A percentile compares a stretch with the other conserved stretches of the same genome.
Conservation (phyloP, 2,888 invertebrate genomes). For the Melinaea menophilus region DNA sequence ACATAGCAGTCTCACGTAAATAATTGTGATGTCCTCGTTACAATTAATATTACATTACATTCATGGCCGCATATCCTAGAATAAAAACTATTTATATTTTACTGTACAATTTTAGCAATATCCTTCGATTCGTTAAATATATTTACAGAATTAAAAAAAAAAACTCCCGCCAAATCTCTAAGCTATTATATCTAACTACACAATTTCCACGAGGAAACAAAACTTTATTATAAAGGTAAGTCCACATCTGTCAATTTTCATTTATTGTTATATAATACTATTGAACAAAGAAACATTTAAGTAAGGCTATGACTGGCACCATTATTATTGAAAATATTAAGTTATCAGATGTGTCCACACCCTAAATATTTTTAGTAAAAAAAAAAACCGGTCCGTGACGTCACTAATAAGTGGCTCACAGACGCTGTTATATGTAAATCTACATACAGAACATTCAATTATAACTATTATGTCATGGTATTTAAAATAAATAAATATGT, state of each 20-base stretch:
- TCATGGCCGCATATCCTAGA: conserved; percentile 64
- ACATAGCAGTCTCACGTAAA: conserved; percentile 56
- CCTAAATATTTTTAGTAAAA: conserved; percentile 4
- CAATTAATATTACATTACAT: conserved; percentile 54
- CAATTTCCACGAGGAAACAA: conserved; percentile 9
- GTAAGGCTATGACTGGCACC: conserved; percentile 7
- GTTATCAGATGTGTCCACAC: conserved; percentile 13
- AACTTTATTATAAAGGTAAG: conserved; percentile 4
- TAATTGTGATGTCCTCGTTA: conserved; percentile 61
- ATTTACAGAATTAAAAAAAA: conserved; percentile 58
- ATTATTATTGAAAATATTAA: conserved; percentile 1
- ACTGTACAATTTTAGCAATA: conserved; percentile 65
- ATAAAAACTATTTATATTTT: conserved; percentile 51
- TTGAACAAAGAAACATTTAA: background rate
- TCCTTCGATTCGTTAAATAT: conserved; percentile 57
- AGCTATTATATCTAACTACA: conserved; percentile 27
- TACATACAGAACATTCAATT: conserved; percentile 11
- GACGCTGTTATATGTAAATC: conserved; percentile 7
- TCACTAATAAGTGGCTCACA: conserved; percentile 1
- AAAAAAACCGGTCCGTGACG: conserved; percentile 1
- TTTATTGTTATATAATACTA: background rate
- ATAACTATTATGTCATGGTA: conserved; percentile 28
- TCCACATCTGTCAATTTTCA: conserved; percentile 12
- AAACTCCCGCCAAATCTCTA: conserved; percentile 36
- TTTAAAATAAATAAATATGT: conserved; percentile 29